Evolutionary conservation across 2,888 invertebrate genomes (phyloP).

Genomic region (Philereme transversata): DNA sequence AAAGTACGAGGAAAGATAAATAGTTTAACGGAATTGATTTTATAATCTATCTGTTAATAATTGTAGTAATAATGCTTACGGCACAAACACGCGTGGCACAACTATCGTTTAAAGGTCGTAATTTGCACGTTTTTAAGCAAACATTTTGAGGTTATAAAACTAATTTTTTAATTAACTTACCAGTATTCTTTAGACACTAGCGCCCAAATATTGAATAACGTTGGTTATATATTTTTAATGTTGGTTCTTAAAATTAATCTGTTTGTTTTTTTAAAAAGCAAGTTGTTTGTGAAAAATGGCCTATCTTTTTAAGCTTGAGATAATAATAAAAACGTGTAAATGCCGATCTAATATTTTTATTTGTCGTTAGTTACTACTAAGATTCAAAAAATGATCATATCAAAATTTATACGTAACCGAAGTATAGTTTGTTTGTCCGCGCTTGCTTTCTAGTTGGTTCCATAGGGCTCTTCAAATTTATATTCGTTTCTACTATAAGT

Average conservation of each 20-base stretch:
- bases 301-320: neutral
- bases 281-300: slow-evolving; percentile 14
- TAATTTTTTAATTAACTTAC: neutral
- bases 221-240: neutral
- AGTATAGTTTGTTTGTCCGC: slow-evolving; percentile 54
- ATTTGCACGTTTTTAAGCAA: slow-evolving; percentile 24
- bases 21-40: slow-evolving; percentile 60
- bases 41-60: slow-evolving; percentile 45
- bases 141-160: neutral
- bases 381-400: slow-evolving; percentile 78
- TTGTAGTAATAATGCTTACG: slow-evolving; percentile 52
- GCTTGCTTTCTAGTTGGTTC: slow-evolving; percentile 69
- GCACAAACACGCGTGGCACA: slow-evolving; percentile 64
- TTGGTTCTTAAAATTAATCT: neutral
- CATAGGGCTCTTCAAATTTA: slow-evolving; percentile 57
- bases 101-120: slow-evolving; percentile 36
- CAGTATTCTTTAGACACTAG: neutral
- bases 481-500: slow-evolving; percentile 60
- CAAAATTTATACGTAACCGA: slow-evolving; percentile 80
- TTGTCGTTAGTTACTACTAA: slow-evolving; percentile 61
- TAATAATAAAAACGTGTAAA: slow-evolving; percentile 28
- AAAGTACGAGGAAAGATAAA: slow-evolving; percentile 25
- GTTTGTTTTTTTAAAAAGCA: slow-evolving; percentile 5
- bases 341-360: slow-evolving; percentile 48
- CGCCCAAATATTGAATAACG: neutral